phyloP scores from a whole-genome alignment of 2,113 vertebrate species.

The Paralichthys olivaceus region DNA sequence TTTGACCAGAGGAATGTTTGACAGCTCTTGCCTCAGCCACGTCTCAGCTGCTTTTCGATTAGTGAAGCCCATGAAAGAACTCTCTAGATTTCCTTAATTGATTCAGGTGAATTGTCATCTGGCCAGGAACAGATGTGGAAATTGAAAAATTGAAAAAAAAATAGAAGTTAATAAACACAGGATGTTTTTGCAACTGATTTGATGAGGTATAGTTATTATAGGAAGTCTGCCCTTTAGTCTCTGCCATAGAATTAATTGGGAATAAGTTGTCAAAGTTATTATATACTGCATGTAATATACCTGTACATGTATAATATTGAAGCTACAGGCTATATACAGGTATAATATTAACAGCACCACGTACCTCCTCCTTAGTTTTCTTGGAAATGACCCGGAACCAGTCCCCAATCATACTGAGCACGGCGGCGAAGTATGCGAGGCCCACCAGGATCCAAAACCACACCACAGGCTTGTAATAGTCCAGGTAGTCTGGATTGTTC shows the following conservation, averaged over 20 bases:
- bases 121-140: background rate
- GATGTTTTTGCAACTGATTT: background rate
- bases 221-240: background rate
- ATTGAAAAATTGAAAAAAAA: background rate
- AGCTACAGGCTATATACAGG: no score
- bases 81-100: constrained; percentile 19
- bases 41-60: constrained; percentile 12
- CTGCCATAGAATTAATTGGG: no score
- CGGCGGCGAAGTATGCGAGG: constrained; percentile 96
- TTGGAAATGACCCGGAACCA: constrained; percentile 98
- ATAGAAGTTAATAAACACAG: no score
- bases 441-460: constrained; percentile 99
- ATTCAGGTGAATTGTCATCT: constrained; percentile 15
- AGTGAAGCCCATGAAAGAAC: background rate
- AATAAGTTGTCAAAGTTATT: no score
- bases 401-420: constrained; percentile 99
- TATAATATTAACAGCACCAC: constrained; percentile 27
- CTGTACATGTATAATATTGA: no score
- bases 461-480: constrained; percentile 97
- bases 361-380: constrained; percentile 99
- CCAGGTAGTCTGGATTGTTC: constrained; percentile 86
- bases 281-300: no score
- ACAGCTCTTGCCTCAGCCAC: constrained; percentile 7
- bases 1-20: constrained; percentile 13
- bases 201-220: background rate